Conservation (phyloP, 2,113 vertebrate genomes). For the Enhydra lutris region DNA sequence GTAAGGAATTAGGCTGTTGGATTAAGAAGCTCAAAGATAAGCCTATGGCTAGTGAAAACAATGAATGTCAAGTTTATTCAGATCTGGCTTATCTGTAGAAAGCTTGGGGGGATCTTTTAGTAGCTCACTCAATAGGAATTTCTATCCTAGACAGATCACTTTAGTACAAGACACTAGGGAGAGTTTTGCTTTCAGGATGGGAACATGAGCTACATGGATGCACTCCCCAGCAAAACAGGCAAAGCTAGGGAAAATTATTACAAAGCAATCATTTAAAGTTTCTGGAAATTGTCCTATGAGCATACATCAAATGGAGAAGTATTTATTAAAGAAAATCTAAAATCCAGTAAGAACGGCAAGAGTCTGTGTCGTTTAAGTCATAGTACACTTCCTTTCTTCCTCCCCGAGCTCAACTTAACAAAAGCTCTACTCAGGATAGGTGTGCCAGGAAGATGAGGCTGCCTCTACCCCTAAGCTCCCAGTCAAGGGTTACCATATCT, state of each 20-base stretch:
- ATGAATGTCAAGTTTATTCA: background rate
- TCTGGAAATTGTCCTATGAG: background rate
- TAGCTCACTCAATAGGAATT: background rate
- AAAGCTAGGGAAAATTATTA: background rate
- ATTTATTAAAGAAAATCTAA: conserved; percentile 42
- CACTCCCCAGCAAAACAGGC: background rate
- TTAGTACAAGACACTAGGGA: background rate
- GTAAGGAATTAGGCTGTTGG: background rate
- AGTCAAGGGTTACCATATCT: background rate
- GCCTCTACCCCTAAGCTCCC: background rate
- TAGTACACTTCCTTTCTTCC: background rate
- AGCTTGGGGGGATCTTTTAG: background rate
- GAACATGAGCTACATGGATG: background rate
- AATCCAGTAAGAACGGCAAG: background rate
- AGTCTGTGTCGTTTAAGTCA: background rate
- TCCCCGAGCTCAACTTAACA: background rate
- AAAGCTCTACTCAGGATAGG: background rate
- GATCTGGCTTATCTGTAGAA: background rate
- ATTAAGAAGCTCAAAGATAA: conserved; percentile 8
- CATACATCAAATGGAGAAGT: background rate
- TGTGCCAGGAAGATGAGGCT: background rate
- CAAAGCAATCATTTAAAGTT: background rate
- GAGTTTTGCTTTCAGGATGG: background rate
- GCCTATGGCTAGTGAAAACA: background rate
- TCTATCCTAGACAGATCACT: background rate